Evolutionary conservation across 37 sponge, comb jelly and placozoan species (phyloP).

Genomic region (Aplysina aerophoba): DNA sequence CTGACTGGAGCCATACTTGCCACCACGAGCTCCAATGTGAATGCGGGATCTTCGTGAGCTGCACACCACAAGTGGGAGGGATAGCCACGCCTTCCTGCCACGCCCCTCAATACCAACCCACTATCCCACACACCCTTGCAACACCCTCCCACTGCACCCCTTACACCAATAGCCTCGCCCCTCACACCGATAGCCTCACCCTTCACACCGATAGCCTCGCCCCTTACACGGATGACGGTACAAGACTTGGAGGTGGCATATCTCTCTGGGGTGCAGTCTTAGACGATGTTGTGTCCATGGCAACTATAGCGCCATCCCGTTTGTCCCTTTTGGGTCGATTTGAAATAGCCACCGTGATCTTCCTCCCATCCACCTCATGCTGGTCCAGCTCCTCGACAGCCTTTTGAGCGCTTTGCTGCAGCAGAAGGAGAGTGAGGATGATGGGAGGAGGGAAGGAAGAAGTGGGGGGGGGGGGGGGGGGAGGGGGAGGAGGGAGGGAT

Average conservation of each 20-base stretch:
- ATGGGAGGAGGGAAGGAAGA: background rate
- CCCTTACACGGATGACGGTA: background rate
- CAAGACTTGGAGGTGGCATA: constrained; percentile 16
- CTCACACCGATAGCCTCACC: too few relatives aligned
- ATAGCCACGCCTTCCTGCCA: too few relatives aligned
- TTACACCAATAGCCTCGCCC: too few relatives aligned
- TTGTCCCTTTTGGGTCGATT: constrained; percentile 56
- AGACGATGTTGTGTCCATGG: constrained; percentile 27
- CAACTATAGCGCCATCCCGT: background rate
- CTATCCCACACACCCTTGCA: too few relatives aligned
- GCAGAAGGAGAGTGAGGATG: background rate
- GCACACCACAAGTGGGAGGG: too few relatives aligned
- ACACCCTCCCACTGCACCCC: too few relatives aligned
- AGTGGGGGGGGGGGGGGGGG: background rate
- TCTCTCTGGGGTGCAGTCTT: background rate
- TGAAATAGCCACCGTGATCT: constrained; percentile 73
- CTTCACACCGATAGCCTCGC: background rate
- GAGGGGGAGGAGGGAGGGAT: background rate
- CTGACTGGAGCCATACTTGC: background rate
- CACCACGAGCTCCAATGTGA: background rate
- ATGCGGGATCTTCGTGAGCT: background rate
- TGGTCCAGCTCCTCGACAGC: constrained; percentile 62
- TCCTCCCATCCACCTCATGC: constrained; percentile 41
- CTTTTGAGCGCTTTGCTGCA: constrained; percentile 57
- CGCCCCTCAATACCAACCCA: too few relatives aligned